These are phyloP conservation scores for Vanessa cardui DNA, from an alignment of 2,888 invertebrate genomes.

Conservation along the genomic window DNA sequence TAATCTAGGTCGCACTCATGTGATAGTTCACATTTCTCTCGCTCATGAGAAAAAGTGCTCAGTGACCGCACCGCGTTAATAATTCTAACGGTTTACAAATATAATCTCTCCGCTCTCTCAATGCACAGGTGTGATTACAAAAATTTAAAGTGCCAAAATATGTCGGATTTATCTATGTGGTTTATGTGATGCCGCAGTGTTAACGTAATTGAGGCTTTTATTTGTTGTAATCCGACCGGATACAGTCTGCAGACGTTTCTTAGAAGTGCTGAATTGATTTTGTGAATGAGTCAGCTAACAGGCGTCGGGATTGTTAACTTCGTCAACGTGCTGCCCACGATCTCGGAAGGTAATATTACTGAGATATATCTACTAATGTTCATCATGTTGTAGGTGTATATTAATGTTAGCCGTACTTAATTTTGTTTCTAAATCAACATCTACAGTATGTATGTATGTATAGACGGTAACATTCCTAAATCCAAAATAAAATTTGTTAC, in stretches of 20 bases:
- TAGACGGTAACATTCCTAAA: not conserved
- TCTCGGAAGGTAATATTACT: slow-evolving; percentile 72
- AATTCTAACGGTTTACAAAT: slow-evolving; percentile 50
- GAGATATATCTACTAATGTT: slow-evolving; percentile 11
- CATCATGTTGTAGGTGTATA: slow-evolving; percentile 12
- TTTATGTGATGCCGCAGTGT: slow-evolving; percentile 63
- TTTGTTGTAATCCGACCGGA: slow-evolving; percentile 47
- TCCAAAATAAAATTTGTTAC: too few relatives aligned
- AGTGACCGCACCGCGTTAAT: slow-evolving; percentile 55
- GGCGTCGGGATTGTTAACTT: slow-evolving; percentile 80
- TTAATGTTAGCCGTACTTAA: not conserved
- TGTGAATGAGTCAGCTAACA: slow-evolving; percentile 82
- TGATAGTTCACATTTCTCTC: slow-evolving; percentile 66
- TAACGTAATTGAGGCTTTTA: slow-evolving; percentile 40
- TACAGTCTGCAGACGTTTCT: slow-evolving; percentile 60
- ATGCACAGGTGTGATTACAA: slow-evolving; percentile 49
- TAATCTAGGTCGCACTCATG: slow-evolving; percentile 69
- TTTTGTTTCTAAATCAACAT: not conserved
- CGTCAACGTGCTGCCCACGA: slow-evolving; percentile 80
- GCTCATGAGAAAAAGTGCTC: slow-evolving; percentile 64
- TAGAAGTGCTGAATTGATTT: slow-evolving; percentile 64
- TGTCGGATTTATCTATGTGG: slow-evolving; percentile 69
- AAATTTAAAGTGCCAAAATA: slow-evolving; percentile 60
- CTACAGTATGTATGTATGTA: not conserved
- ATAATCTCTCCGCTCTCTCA: slow-evolving; percentile 37